Percentiles rank a stretch among this genome's conserved stretches.
Conservation (phyloP, 2,797 vertebrate species). For the Synaphobranchus kaupii region DNA sequence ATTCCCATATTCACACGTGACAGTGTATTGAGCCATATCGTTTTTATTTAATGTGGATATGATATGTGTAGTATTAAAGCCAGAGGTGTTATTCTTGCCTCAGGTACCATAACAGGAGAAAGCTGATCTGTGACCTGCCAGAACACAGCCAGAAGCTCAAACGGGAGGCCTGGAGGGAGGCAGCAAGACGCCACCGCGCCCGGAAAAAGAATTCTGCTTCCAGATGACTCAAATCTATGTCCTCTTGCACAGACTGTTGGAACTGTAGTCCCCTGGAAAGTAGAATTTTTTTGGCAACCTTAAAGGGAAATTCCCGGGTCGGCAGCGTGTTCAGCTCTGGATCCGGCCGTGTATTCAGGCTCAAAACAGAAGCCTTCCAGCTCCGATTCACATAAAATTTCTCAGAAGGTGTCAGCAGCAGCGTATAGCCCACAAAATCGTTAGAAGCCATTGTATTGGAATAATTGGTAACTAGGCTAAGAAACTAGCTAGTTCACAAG, state of each 20-base stretch:
- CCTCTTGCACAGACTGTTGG: not conserved
- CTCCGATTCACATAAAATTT: too few species aligned
- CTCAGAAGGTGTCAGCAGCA: too few species aligned
- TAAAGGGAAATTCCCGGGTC: too few species aligned
- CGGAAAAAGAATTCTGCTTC: conserved; percentile 53
- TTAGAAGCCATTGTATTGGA: too few species aligned
- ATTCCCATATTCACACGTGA: not conserved
- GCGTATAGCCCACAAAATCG: too few species aligned
- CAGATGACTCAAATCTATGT: conserved; percentile 29
- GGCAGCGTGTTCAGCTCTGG: too few species aligned
- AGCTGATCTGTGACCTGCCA: conserved; percentile 60
- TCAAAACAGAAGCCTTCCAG: too few species aligned
- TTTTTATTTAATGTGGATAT: not conserved
- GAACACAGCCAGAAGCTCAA: conserved; percentile 69
- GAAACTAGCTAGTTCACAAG: too few species aligned
- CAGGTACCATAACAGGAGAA: conserved; percentile 63
- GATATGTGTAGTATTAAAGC: not conserved
- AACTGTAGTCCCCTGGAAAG: not conserved
- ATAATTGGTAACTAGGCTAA: too few species aligned
- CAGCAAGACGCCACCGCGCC: conserved; percentile 67
- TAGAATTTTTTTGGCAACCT: not conserved
- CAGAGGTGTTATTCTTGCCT: not conserved
- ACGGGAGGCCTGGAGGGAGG: conserved; percentile 71
- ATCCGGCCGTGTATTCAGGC: too few species aligned
- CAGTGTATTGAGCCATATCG: too few species aligned